Conservation (phyloP, 2,113 vertebrate species). For the Trinectes maculatus region DNA sequence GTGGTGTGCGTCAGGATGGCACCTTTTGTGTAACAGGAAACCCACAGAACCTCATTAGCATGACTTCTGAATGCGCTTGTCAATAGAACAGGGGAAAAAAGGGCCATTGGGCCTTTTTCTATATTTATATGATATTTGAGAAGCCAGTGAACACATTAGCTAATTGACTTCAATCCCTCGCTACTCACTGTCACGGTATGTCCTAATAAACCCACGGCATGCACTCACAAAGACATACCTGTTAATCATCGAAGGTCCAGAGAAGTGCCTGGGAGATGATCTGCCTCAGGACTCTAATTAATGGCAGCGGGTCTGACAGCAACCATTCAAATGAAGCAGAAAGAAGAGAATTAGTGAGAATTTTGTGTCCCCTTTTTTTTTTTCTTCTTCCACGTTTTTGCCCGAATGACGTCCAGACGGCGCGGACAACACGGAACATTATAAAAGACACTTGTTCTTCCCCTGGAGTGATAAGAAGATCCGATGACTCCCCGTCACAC, state of each 20-base stretch:
- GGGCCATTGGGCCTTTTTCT: constrained; percentile 15
- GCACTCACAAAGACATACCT: constrained; percentile 55
- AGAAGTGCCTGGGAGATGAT: constrained; percentile 65
- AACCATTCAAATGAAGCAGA: constrained; percentile 30
- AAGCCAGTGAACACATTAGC: constrained; percentile 5
- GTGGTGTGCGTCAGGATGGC: not conserved
- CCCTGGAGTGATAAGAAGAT: not conserved
- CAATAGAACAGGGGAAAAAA: constrained; percentile 39
- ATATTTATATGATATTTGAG: constrained; percentile 3
- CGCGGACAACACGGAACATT: constrained; percentile 7
- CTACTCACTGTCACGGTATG: constrained; percentile 52
- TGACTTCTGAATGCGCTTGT: constrained; percentile 30
- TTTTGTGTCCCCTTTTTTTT: not conserved
- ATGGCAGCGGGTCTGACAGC: not conserved
- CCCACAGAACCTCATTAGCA: constrained; percentile 51
- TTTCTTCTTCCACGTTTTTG: constrained; percentile 3
- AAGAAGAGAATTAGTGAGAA: not conserved
- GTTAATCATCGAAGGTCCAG: constrained; percentile 24
- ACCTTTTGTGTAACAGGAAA: constrained; percentile 1
- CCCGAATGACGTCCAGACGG: constrained; percentile 46
- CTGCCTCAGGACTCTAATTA: constrained; percentile 56
- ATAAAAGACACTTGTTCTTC: constrained; percentile 50
- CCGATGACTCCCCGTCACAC: constrained; percentile 26
- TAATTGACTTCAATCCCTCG: constrained; percentile 49
- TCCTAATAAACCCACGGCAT: constrained; percentile 40